These are phyloP conservation scores for Microplitis mediator DNA, from an alignment of 1,140 invertebrate genomes.

Conservation along the genomic window DNA sequence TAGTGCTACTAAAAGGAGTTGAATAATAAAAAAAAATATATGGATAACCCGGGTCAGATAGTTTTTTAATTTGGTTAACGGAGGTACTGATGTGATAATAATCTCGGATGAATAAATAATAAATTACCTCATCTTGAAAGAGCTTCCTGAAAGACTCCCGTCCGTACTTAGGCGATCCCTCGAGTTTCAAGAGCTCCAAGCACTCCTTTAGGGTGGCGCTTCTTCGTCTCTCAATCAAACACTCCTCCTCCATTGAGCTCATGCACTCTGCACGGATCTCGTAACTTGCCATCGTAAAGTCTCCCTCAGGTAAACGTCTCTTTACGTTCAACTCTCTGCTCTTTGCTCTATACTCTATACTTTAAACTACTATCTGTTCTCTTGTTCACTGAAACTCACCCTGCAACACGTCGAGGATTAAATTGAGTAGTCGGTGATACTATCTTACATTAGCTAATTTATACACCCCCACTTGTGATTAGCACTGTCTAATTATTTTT, in stretches of 20 bases:
- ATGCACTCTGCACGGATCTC: constrained; percentile 44
- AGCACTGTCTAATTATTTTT: too few relatives aligned
- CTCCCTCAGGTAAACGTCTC: constrained; percentile 11
- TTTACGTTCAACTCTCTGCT: background rate
- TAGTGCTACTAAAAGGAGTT: too few relatives aligned
- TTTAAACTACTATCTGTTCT: background rate
- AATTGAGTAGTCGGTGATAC: too few relatives aligned
- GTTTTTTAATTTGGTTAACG: background rate
- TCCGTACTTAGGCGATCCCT: constrained; percentile 63
- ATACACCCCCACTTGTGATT: too few relatives aligned
- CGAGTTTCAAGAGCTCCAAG: constrained; percentile 66
- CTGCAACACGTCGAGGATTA: too few relatives aligned
- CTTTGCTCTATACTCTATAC: too few relatives aligned
- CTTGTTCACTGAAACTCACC: background rate
- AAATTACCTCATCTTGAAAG: constrained; percentile 71
- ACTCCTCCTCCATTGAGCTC: constrained; percentile 73
- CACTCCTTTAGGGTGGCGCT: constrained; percentile 67
- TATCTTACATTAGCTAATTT: too few relatives aligned
- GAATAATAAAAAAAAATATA: background rate
- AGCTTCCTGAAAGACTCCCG: constrained; percentile 68
- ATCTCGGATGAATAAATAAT: constrained; percentile 15
- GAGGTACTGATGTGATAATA: background rate
- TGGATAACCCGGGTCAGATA: background rate
- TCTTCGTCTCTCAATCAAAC: constrained; percentile 65
- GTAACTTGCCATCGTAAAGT: constrained; percentile 32